Base-by-base conservation (phyloP, 2,113 vertebrate genomes). In the Theropithecus gelada region DNA sequence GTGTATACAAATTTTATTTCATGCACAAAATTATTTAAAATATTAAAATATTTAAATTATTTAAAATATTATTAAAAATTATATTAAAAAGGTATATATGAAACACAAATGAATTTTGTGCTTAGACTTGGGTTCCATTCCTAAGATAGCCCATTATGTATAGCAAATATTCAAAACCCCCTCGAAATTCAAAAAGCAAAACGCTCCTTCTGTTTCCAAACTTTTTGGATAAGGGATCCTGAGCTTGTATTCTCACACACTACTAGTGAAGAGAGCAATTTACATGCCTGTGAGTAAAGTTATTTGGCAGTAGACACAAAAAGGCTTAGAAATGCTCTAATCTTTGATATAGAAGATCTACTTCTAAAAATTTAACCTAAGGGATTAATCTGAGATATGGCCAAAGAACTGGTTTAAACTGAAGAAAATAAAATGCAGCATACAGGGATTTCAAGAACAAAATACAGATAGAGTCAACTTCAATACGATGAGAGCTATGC, bases 351-450 rank as follows among this genome's bases (percentile, higher is more conserved):
- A 88, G 22, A 64, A 68, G 52, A 84, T 82, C 22, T 95, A 43
- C 35, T 88, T 96, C 30, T 81, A 84, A 20, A 94, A 79, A 70
- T 92, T 61, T 82, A 93, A 82, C 23, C n/a, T 59, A 86, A 82
- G 83, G 8, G 13, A 89, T 91, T 84, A 84, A 70, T 72, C 50
- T 64, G 12, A 25, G 4, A 85, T 43, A 43, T 79, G 7, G 7
- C 12, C 70, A 59, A 75, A 89, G 10, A 90, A 90, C 3, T 50
- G 27, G 59, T 43, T 40, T 80, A 85, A 82, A 80, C 12, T 55
- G 25, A 78, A 88, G 27, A 40, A 0, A 35, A 66, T 25, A 79
- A 43, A 79, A 14, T 79, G 30, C 8, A 70, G 48, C 17, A 48
- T 14, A 43, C 10, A 84, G 27, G 22, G 32, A 35, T 57, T 43